These are phyloP conservation scores for Deladenus siricidicola DNA, from an alignment of 2,888 invertebrate genomes.

Conservation along the genomic window DNA sequence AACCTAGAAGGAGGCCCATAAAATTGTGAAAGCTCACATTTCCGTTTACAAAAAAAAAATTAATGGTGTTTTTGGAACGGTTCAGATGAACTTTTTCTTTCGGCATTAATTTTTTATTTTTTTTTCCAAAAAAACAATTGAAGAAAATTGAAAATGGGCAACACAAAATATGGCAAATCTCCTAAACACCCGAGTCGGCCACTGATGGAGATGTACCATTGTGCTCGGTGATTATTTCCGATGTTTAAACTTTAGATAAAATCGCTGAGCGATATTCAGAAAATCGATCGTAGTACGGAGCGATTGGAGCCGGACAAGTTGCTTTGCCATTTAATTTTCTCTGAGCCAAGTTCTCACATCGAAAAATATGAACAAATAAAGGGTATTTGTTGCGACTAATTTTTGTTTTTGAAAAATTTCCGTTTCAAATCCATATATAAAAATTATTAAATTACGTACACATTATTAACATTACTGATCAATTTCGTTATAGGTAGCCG, in stretches of 20 bases:
- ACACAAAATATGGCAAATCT: no score
- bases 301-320: not conserved
- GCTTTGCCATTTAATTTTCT: slow-evolving; percentile 6
- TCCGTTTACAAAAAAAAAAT: no score
- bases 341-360: not conserved
- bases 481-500: slow-evolving; percentile 2
- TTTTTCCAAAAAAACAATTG: not conserved
- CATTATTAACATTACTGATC: not conserved
- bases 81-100: no score
- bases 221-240: not conserved
- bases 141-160: no score
- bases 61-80: no score
- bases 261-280: slow-evolving; percentile 1
- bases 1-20: not conserved
- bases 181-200: no score
- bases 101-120: not conserved
- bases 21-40: no score
- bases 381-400: not conserved
- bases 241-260: not conserved
- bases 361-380: slow-evolving; percentile 1
- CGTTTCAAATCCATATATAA: not conserved
- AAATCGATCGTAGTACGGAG: not conserved
- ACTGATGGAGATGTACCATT: no score
- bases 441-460: not conserved
- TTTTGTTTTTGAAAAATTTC: not conserved